Evolutionary conservation across 2,797 vertebrate genomes (phyloP), one percentile per base, ranked within the genome.

Genomic region (Heliangelus exortis): DNA sequence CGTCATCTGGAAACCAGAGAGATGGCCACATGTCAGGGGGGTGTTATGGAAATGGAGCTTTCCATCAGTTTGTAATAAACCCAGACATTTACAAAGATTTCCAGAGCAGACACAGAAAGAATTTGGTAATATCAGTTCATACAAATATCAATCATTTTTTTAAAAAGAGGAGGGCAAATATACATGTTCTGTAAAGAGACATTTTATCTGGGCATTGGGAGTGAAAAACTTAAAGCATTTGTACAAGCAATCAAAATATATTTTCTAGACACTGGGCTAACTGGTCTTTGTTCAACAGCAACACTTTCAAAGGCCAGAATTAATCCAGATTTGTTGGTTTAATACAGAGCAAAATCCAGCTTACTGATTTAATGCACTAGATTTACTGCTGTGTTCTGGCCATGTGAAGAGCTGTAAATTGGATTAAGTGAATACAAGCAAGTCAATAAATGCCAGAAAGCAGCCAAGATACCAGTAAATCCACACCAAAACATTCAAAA

Each of bases 281-380:
- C 62, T 72, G n/a, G 71, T 73, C 72, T 90, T 76, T 92, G 77
- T 86, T 93, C 76, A 86, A 95, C 18, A 86, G 80, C 59, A 93
- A 79, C 79, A 71, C 31, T 81, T 94, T 26, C 83, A 88, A 84
- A 76, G 77, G 71, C 31, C 4, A 0, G 89, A 94, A 95, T 91
- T 93, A 96, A 86, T 90, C 83, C 79, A 90, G 87, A 91, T 96
- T 95, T 95, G 93, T 85, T 95, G 89, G 73, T 94, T 95, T 94
- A 92, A 94, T 95, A 92, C 90, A 93, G 85, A 90, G 88, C n/a
- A 85, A 74, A 96, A 90, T 92, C 59, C 80, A 83, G 75, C 68
- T 92, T 90, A 65, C 84, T 83, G 92, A 80, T 95, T 96, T 96
- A 92, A 96, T 74, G 80, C 61, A 55, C 57, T 79, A 79, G 91